Evolutionary conservation across 2,113 vertebrate species (phyloP).

Genomic region (Indicator indicator): DNA sequence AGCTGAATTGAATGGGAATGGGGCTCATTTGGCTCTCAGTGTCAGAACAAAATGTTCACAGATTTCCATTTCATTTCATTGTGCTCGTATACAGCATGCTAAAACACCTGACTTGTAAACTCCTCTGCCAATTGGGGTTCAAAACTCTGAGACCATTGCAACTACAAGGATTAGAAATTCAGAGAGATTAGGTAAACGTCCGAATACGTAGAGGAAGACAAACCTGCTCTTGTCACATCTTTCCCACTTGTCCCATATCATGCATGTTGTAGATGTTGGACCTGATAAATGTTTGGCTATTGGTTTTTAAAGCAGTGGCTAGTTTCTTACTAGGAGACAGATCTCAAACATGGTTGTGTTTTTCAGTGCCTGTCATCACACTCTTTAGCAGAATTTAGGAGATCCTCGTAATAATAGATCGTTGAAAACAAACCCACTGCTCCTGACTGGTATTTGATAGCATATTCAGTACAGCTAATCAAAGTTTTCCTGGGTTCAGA

Average conservation of each 20-base stretch:
- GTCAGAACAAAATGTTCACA: background rate
- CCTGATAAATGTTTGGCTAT: background rate
- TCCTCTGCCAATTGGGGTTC: background rate
- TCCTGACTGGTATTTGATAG: conserved; percentile 57
- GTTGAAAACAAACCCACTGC: conserved; percentile 1
- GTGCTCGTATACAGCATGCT: background rate
- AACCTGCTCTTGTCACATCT: background rate
- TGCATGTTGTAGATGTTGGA: background rate
- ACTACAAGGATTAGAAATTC: background rate
- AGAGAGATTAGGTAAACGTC: background rate
- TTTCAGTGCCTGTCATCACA: conserved; percentile 6
- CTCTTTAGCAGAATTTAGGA: background rate
- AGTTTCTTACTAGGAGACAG: background rate
- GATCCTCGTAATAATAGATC: background rate
- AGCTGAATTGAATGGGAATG: background rate
- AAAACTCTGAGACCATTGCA: background rate
- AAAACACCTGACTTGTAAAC: background rate
- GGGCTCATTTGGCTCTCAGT: background rate
- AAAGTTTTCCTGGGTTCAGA: conserved; percentile 76
- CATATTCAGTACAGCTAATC: conserved; percentile 65
- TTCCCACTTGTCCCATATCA: fast-evolving
- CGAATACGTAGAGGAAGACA: background rate
- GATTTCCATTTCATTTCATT: background rate
- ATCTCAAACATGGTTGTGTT: background rate
- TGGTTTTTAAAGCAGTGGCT: background rate